Evolutionary conservation across 2,888 invertebrate species (phyloP).

Genomic region (Cryptocheilus praepositus): DNA sequence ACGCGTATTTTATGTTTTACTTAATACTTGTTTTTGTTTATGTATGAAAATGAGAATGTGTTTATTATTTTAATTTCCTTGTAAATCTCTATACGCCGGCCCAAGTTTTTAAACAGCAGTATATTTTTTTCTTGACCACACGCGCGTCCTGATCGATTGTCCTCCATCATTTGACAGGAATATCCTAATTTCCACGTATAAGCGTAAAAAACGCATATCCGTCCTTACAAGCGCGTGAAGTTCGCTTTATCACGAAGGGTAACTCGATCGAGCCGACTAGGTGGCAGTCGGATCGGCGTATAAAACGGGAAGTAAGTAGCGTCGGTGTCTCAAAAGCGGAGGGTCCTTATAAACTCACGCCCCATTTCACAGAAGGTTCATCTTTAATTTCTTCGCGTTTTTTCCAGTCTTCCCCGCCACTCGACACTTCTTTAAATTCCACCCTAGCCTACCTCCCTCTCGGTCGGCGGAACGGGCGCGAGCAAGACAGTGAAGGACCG

Average conservation of each 20-base stretch:
- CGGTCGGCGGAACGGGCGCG: constrained; percentile 24
- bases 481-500: background rate
- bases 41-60: too few species aligned
- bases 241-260: constrained; percentile 27
- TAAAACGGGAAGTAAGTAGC: constrained; percentile 43
- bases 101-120: too few species aligned
- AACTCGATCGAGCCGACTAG: constrained; percentile 38
- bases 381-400: constrained; percentile 75
- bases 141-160: too few species aligned
- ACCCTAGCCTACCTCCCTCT: constrained; percentile 49
- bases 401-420: constrained; percentile 57
- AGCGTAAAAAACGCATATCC: background rate
- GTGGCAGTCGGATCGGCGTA: constrained; percentile 28
- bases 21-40: too few species aligned
- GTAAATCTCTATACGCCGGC: too few species aligned
- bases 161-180: too few species aligned
- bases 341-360: constrained; percentile 73
- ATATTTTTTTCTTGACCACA: too few species aligned
- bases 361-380: constrained; percentile 74
- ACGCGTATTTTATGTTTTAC: too few species aligned
- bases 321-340: constrained; percentile 44
- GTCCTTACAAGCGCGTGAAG: constrained; percentile 23
- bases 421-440: constrained; percentile 73
- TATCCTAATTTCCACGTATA: background rate
- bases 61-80: too few species aligned